Percentiles rank a stretch among this genome's conserved stretches.
Conservation (phyloP, 2,113 vertebrate genomes). For the Rhinogobius similis region DNA sequence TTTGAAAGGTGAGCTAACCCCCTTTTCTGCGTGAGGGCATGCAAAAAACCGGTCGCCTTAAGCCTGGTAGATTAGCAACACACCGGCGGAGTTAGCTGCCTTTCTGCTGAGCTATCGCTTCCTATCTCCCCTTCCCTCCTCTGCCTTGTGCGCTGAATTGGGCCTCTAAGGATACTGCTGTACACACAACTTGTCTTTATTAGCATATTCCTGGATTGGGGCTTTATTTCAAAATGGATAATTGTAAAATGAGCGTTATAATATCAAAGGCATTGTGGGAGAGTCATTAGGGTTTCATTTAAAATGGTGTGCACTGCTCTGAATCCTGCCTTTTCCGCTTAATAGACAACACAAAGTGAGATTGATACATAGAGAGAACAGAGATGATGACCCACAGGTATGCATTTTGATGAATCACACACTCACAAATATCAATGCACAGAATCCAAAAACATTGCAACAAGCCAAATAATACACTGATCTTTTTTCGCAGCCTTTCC, state of each 20-base stretch:
- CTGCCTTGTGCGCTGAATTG: conserved; percentile 7
- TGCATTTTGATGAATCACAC: conserved; percentile 43
- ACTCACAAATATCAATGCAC: neutral
- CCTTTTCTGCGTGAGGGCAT: conserved; percentile 20
- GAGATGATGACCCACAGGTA: conserved; percentile 60
- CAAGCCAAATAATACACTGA: conserved; percentile 34
- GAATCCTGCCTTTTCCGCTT: conserved; percentile 25
- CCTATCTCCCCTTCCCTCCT: conserved; percentile 33
- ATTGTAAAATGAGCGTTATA: conserved; percentile 50
- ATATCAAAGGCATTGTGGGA: conserved; percentile 50
- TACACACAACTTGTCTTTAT: conserved; percentile 49
- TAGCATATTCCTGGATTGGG: conserved; percentile 50
- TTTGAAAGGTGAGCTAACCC: conserved; percentile 40
- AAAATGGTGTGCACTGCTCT: conserved; percentile 26
- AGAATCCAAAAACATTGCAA: conserved; percentile 28
- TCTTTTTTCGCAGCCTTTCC: conserved; percentile 22
- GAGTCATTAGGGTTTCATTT: conserved; percentile 40
- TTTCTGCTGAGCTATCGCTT: conserved; percentile 66
- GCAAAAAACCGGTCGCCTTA: conserved; percentile 43
- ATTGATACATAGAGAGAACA: conserved; percentile 42
- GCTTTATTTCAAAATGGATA: conserved; percentile 52
- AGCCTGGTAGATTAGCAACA: conserved; percentile 58
- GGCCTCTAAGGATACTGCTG: conserved; percentile 30
- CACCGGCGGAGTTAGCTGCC: conserved; percentile 52
- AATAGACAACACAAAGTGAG: conserved; percentile 41